Conservation (phyloP, 2,888 invertebrate species). For the Stegophylla sp. region DNA sequence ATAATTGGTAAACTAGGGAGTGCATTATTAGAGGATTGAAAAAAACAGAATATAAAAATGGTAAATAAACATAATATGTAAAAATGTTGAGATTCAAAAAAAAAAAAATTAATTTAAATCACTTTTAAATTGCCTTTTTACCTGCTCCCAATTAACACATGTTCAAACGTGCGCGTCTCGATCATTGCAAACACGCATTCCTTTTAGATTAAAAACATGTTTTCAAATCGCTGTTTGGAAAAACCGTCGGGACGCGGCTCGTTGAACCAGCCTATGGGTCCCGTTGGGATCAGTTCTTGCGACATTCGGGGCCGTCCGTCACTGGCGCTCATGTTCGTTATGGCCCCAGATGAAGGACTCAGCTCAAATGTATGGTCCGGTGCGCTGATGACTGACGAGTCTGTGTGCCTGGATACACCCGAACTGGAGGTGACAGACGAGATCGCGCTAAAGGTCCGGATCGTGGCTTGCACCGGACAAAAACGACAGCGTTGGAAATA, state of each 20-base stretch:
- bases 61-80: no score
- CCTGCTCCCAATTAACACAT: no score
- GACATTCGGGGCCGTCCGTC: constrained; percentile 67
- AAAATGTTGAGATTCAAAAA: no score
- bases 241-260: constrained; percentile 71
- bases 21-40: no score
- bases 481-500: constrained; percentile 77
- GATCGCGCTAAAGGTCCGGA: constrained; percentile 71
- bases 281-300: constrained; percentile 74
- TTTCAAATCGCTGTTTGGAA: constrained; percentile 71
- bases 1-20: no score
- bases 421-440: constrained; percentile 67
- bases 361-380: constrained; percentile 61
- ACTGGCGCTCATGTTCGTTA: constrained; percentile 76
- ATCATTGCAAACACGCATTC: constrained; percentile 18
- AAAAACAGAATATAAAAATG: no score
- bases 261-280: constrained; percentile 75
- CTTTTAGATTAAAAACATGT: constrained; percentile 68
- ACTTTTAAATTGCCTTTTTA: no score
- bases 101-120: no score
- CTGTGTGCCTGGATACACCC: constrained; percentile 80
- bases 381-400: constrained; percentile 74
- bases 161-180: no score
- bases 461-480: constrained; percentile 76
- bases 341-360: constrained; percentile 63